phyloP scores from a whole-genome alignment of 1,140 invertebrate genomes.

The Drosophila kurseongensis region DNA sequence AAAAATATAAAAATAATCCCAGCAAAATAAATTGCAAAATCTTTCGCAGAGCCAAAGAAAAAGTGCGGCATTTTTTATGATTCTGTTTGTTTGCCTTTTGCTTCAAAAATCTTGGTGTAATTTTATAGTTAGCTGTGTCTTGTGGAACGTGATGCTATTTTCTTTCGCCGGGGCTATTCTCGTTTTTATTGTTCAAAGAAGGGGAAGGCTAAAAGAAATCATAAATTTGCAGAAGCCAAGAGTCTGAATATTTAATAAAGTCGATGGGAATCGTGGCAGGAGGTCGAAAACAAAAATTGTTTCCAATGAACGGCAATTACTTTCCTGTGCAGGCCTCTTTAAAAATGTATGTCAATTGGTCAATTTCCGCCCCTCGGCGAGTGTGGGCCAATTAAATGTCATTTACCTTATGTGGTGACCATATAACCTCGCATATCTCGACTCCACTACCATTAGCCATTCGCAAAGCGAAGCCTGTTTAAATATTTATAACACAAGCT shows the following conservation, averaged over 20 bases:
- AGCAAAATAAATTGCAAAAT: conserved; percentile 80
- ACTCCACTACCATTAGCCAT: conserved; percentile 43
- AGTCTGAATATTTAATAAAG: conserved; percentile 69
- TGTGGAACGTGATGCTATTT: conserved; percentile 67
- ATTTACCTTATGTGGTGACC: conserved; percentile 62
- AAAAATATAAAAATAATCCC: conserved; percentile 28
- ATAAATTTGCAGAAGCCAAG: conserved; percentile 46
- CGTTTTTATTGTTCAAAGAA: conserved; percentile 43
- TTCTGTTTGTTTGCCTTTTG: conserved; percentile 57
- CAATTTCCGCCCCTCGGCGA: conserved; percentile 69
- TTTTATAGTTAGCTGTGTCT: conserved; percentile 67
- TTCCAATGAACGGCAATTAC: conserved; percentile 61
- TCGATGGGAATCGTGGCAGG: conserved; percentile 45
- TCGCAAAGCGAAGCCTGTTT: conserved; percentile 48
- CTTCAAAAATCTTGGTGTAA: conserved; percentile 36
- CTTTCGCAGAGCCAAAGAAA: conserved; percentile 62
- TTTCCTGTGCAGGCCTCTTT: conserved; percentile 49
- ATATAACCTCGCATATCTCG: conserved; percentile 13
- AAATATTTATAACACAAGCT: conserved; percentile 65
- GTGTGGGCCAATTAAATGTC: conserved; percentile 76
- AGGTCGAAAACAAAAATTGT: conserved; percentile 31
- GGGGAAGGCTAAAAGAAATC: conserved; percentile 48
- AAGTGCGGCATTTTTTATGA: conserved; percentile 74
- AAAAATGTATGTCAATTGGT: conserved; percentile 83
- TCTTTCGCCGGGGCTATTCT: conserved; percentile 16